Percentiles rank a stretch among this genome's conserved stretches.
Evolutionary conservation across 2,888 invertebrate genomes (phyloP).

Genomic region (Epistrophe eligans): DNA sequence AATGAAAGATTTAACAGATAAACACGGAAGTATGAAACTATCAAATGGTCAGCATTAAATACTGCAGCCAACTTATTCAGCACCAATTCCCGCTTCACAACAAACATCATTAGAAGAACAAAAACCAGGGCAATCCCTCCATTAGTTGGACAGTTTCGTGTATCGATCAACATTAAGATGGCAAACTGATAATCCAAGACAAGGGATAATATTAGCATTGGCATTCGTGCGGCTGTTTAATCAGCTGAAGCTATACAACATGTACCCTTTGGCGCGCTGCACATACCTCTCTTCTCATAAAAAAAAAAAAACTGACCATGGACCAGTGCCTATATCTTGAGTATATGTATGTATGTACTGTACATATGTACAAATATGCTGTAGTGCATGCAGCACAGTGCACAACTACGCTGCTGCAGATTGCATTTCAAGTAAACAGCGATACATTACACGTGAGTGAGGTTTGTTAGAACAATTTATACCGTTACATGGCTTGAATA

Average conservation of each 20-base stretch:
- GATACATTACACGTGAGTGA: constrained; percentile 69
- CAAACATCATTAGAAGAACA: constrained; percentile 32
- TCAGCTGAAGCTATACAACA: constrained; percentile 46
- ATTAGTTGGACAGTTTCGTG: constrained; percentile 74
- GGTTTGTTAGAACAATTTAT: constrained; percentile 75
- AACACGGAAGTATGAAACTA: constrained; percentile 69
- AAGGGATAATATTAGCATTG: constrained; percentile 76
- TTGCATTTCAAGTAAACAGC: constrained; percentile 60
- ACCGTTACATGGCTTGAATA: constrained; percentile 58
- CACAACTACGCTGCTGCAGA: constrained; percentile 8
- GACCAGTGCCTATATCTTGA: constrained; percentile 31
- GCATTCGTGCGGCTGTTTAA: constrained; percentile 74
- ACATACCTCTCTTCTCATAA: neutral
- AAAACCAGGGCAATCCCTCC: constrained; percentile 72
- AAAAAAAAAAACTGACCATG: constrained; percentile 45
- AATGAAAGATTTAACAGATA: constrained; percentile 54
- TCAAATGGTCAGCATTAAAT: constrained; percentile 54
- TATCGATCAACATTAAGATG: constrained; percentile 76
- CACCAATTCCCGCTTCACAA: neutral
- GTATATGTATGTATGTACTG: neutral
- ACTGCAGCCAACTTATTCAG: neutral
- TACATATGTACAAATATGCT: neutral
- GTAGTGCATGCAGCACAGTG: constrained; percentile 6
- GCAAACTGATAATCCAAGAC: constrained; percentile 73
- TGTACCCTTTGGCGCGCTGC: neutral